Evolutionary conservation across 2,888 invertebrate species (phyloP), one percentile per base, ranked within the genome.

Genomic region (Dolichopus griseipennis): DNA sequence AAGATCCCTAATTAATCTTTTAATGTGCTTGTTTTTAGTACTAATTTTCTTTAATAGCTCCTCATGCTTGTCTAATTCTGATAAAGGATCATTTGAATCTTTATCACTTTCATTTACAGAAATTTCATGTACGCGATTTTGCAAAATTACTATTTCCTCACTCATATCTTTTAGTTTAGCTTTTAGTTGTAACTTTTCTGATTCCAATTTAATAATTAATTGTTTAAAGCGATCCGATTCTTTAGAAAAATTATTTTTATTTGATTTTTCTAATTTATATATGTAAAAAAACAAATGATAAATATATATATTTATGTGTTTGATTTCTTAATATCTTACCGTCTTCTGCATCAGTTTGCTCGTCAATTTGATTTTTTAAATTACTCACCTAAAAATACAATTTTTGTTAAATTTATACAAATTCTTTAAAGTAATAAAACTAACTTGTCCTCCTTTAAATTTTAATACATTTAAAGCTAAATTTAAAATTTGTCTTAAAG

Each of bases 1-100:
- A 21, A 92, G 85, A 77, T 93, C 92, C 64, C 83, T 82, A 15
- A 93, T 81, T 21, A 93, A 79, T 76, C 90, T 88, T 70, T 89
- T 87, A 33, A 93, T 90, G 75, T 93, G 92, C 74, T 86, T 87
- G 77, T 92, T 92, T 78, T 91, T 92, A 72, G 85, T 84, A 66
- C 78, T 79, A 1, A 82, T 81, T 68, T 78, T 82, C 9, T 77
- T 78, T 22, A 84, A 78, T n/a, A 87, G 74, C 70, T 85, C 83
- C 69, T 83, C 83, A 70, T 85, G 83, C 68, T 84, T 83, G 71
- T 85, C 85, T 70, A 83, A 78, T 66, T 83, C 80, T 1, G 83
- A 82, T 61, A 84, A 80, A 1, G 85, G 84, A 72, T 83, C 81
- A 61, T 85, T 84, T 0, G 86, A 84, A 62, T 81, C 78, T 69